A percentile compares a stretch with the other conserved stretches of the same genome.
These are phyloP conservation scores for Melitaea cinxia DNA, from an alignment of 1,140 invertebrate genomes.

Conservation along the genomic window DNA sequence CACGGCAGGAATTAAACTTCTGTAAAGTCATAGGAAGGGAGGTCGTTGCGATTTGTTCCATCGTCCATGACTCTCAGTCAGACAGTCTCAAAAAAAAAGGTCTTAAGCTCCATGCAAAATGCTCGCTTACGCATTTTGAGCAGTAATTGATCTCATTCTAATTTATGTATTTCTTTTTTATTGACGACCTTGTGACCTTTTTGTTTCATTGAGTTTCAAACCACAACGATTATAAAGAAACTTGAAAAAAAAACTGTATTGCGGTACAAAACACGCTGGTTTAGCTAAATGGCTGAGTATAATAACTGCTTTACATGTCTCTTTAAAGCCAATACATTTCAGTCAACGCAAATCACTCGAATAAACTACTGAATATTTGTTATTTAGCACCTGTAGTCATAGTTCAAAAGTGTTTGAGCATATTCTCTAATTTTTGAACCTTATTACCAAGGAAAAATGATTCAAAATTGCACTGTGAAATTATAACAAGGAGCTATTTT, in stretches of 20 bases:
- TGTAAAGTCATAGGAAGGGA: too few species aligned
- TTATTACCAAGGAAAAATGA: slow-evolving; percentile 14
- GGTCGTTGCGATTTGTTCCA: too few species aligned
- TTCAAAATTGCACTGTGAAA: slow-evolving; percentile 8
- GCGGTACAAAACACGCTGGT: not conserved
- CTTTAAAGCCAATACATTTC: slow-evolving; percentile 28
- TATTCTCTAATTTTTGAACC: slow-evolving; percentile 34
- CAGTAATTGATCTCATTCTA: too few species aligned
- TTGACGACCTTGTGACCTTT: too few species aligned
- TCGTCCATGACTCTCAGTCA: too few species aligned
- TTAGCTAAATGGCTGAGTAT: not conserved
- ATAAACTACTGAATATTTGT: slow-evolving; percentile 39
- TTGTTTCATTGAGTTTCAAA: too few species aligned
- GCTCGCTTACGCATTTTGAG: too few species aligned
- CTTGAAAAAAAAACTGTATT: not conserved
- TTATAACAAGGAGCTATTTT: slow-evolving; percentile 27
- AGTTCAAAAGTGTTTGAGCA: slow-evolving; percentile 32
- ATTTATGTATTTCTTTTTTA: too few species aligned
- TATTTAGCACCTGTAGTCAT: slow-evolving; percentile 36
- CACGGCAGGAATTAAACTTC: too few species aligned
- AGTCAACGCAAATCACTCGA: slow-evolving; percentile 35
- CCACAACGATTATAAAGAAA: too few species aligned
- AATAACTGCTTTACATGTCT: slow-evolving; percentile 15
- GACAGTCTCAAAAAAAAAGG: too few species aligned
- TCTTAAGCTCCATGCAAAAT: too few species aligned